Percentiles rank a stretch among this genome's conserved stretches.
phyloP scores from a whole-genome alignment of 1,140 invertebrate genomes.

The Cyrtorhinus lividipennis region DNA sequence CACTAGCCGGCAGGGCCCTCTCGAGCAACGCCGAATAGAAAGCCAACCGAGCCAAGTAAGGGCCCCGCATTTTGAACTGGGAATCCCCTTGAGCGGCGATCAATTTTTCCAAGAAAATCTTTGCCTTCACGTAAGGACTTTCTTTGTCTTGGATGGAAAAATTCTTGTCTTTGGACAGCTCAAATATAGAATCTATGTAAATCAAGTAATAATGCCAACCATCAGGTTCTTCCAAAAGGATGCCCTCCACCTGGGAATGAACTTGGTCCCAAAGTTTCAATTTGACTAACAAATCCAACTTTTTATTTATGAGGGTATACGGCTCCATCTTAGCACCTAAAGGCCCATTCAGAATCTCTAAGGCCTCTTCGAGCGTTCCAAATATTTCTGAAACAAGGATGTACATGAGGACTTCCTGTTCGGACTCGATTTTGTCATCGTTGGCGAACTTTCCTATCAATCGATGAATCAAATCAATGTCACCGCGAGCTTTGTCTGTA shows the following conservation, averaged over 20 bases:
- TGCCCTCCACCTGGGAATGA: constrained; percentile 38
- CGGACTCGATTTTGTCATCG: constrained; percentile 80
- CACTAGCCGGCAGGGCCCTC: constrained; percentile 34
- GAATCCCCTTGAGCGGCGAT: constrained; percentile 19
- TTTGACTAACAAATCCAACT: constrained; percentile 53
- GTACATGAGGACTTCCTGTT: constrained; percentile 84
- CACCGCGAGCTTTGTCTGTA: neutral
- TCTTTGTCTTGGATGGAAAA: constrained; percentile 1
- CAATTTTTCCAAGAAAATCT: constrained; percentile 21
- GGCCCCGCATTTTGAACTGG: constrained; percentile 38
- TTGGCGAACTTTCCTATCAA: constrained; percentile 73
- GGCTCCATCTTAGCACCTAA: constrained; percentile 34
- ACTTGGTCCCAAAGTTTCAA: constrained; percentile 56
- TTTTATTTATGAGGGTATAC: constrained; percentile 14
- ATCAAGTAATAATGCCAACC: constrained; percentile 37
- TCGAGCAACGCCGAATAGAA: constrained; percentile 46
- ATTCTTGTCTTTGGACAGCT: constrained; percentile 9
- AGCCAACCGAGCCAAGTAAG: constrained; percentile 67
- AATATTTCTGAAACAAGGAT: constrained; percentile 76
- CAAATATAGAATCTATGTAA: constrained; percentile 20
- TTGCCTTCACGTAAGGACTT: neutral
- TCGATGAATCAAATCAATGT: neutral
- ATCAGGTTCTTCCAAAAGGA: constrained; percentile 51
- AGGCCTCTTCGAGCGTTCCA: constrained; percentile 62
- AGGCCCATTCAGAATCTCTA: constrained; percentile 62